phyloP scores from a whole-genome alignment of 2,888 invertebrate genomes.

The Drosophila merina region DNA sequence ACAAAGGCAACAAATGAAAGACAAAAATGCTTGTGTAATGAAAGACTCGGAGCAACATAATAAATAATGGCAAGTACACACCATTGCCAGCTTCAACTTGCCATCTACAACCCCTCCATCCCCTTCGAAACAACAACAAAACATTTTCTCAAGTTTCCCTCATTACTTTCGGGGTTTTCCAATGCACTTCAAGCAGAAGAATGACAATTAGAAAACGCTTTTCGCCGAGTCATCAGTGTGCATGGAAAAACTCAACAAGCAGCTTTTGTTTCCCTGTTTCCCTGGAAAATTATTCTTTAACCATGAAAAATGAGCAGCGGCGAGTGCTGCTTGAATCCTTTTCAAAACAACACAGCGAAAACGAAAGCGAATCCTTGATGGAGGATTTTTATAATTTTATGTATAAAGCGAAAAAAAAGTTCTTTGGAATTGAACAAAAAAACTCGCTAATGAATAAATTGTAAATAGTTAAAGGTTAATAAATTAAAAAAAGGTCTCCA shows the following conservation, averaged over 20 bases:
- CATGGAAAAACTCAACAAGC: conserved; percentile 35
- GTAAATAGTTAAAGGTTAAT: neutral
- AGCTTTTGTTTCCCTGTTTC: conserved; percentile 21
- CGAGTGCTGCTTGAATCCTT: neutral
- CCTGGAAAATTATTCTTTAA: conserved; percentile 28
- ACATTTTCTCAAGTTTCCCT: conserved; percentile 19
- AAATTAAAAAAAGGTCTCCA: neutral
- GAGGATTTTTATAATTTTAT: neutral
- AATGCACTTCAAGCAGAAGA: conserved; percentile 39
- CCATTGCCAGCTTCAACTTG: conserved; percentile 48
- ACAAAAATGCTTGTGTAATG: conserved; percentile 72
- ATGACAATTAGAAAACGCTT: conserved; percentile 71
- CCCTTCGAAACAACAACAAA: neutral
- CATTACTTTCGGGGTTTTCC: conserved; percentile 26
- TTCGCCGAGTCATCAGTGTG: conserved; percentile 41
- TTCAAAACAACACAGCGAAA: conserved; percentile 7
- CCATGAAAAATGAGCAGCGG: conserved; percentile 64
- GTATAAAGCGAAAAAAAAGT: conserved; percentile 9
- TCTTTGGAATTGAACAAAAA: neutral
- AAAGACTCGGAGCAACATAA: conserved; percentile 76
- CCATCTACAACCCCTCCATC: neutral
- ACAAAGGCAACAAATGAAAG: conserved; percentile 67
- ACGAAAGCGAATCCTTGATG: conserved; percentile 4
- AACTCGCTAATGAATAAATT: conserved; percentile 1
- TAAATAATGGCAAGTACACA: conserved; percentile 71